Conservation (phyloP, 2,888 invertebrate genomes). For the Muschampia plurimacula region DNA sequence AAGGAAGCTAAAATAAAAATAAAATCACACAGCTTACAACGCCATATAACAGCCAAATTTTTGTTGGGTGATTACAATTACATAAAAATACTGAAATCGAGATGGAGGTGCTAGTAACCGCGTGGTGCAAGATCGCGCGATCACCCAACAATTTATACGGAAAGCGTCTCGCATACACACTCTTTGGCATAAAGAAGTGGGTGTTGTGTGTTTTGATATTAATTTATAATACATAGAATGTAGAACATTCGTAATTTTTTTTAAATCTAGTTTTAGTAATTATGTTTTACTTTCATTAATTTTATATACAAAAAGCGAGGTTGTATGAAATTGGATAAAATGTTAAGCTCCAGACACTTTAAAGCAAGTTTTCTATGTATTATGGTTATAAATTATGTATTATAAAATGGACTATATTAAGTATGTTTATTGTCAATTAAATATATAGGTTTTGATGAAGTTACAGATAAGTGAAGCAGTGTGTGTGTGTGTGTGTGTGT, state of each 20-base stretch:
- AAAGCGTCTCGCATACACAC: conserved; percentile 77
- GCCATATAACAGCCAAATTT: conserved; percentile 76
- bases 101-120: conserved; percentile 62
- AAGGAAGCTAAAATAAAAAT: conserved; percentile 75
- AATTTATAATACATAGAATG: not conserved
- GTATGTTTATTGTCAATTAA: not conserved
- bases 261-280: not conserved
- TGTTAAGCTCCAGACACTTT: not conserved
- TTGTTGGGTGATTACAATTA: conserved; percentile 78
- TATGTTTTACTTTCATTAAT: not conserved
- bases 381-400: not conserved
- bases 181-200: conserved; percentile 14
- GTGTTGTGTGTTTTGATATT: not conserved
- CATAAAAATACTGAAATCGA: conserved; percentile 51
- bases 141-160: conserved; percentile 75
- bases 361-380: not conserved
- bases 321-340: not conserved
- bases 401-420: not conserved
- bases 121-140: conserved; percentile 68
- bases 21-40: conserved; percentile 81
- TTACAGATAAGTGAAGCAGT: not conserved
- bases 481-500: conserved; percentile 41
- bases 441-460: not conserved
- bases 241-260: not conserved
- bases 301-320: not conserved